Conservation (phyloP, 2,113 vertebrate species). For the Megaleporinus macrocephalus region DNA sequence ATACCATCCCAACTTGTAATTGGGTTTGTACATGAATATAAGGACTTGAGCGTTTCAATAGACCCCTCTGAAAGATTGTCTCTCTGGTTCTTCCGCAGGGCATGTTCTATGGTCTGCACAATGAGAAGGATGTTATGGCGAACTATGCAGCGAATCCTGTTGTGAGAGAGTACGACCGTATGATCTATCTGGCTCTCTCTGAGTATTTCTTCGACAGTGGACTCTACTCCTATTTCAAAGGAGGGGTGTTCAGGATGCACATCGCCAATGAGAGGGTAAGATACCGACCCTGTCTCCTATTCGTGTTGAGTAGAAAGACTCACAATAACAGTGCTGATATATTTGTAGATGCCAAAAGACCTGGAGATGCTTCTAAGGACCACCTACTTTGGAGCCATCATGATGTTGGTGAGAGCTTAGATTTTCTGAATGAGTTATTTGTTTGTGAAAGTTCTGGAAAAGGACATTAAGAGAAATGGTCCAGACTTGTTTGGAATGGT, state of each 20-base stretch:
- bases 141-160: slow-evolving; percentile 83
- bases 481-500: too few relatives aligned
- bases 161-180: slow-evolving; percentile 84
- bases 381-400: slow-evolving; percentile 87
- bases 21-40: not conserved
- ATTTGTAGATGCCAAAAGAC: slow-evolving; percentile 87
- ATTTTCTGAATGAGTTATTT: not conserved
- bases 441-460: not conserved
- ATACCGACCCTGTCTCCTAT: not conserved
- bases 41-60: not conserved
- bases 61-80: not conserved
- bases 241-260: slow-evolving; percentile 79
- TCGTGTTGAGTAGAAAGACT: too few relatives aligned
- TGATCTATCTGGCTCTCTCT: slow-evolving; percentile 92
- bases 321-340: not conserved
- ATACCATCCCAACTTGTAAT: too few relatives aligned
- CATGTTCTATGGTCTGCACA: slow-evolving; percentile 83
- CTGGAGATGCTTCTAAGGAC: slow-evolving; percentile 91
- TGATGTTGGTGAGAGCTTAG: slow-evolving; percentile 82
- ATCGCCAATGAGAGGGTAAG: slow-evolving; percentile 84
- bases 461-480: not conserved
- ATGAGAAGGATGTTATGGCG: slow-evolving; percentile 72
- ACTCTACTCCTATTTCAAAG: slow-evolving; percentile 87
- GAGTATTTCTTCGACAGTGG: slow-evolving; percentile 96
- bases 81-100: slow-evolving; percentile 75